phyloP scores from a whole-genome alignment of 2,113 vertebrate species.

The Rhombomys opimus region DNA sequence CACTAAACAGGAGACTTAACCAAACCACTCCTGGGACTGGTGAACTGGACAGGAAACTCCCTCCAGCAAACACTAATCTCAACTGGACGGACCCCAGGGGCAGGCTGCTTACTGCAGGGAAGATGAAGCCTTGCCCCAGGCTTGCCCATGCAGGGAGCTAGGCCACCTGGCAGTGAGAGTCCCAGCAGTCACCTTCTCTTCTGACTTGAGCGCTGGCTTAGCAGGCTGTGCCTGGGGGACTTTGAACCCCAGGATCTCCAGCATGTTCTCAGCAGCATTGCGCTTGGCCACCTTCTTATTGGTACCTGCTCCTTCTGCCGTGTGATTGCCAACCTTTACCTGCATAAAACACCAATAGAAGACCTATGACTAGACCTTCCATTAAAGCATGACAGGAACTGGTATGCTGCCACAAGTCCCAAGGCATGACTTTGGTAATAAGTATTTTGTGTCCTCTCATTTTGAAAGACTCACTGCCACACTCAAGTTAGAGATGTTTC shows the following conservation, averaged over 20 bases:
- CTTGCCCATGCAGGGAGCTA: background rate
- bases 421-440: background rate
- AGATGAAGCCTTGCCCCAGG: background rate
- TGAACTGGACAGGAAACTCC: background rate
- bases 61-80: background rate
- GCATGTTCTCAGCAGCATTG: constrained; percentile 98
- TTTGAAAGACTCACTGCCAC: background rate
- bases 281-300: constrained; percentile 99
- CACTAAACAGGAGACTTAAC: background rate
- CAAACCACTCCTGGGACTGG: background rate
- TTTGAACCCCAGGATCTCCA: constrained; percentile 98
- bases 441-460: no score
- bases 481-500: background rate
- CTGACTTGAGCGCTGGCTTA: constrained; percentile 97
- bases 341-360: constrained; percentile 74
- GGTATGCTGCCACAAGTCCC: background rate
- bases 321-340: constrained; percentile 95
- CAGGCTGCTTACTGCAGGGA: background rate
- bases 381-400: accelerated
- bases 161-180: background rate
- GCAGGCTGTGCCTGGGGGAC: constrained; percentile 95
- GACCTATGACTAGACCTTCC: background rate
- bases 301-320: constrained; percentile 95
- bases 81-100: background rate
- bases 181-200: constrained; percentile 92